Base-by-base conservation (phyloP, 30 jellyfish, hydroid and myxozoan genomes). In the Chrysaora quinquecirrha region DNA sequence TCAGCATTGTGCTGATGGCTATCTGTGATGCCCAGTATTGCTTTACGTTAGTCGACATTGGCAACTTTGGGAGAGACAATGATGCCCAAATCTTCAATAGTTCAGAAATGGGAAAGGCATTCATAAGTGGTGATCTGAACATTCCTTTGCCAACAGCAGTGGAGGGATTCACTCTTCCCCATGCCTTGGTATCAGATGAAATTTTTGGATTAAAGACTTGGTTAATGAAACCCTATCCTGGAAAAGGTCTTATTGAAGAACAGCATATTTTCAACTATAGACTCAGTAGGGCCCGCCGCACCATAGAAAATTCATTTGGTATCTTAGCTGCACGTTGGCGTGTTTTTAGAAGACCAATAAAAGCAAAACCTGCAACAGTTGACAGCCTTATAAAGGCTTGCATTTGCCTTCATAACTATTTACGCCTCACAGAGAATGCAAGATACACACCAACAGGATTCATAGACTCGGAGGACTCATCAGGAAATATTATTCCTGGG, bases 281-380 rank as follows among this genome's bases (percentile, higher is more conserved):
- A 20, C 78, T 71, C 29, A 9, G 35, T 46, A 80, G 96, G 30
- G 73, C 86, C 52, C 24, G 81, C n/a, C 62, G 86, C 9, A 86
- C 85, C n/a, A 88, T 88, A 31, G 97, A 87, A 32, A 88, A 88
- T 71, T 50, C 80, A 1, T 80, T 81, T 66, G 90, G 95, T 3
- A 70, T 68, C 43, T 18, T 81, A 74, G 56, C 84, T 0, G 89
- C 90, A 6, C 43, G 73, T 22, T 87, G 96, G 96, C 65, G 91
- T 21, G 80, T 88, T 9, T 88, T 78, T 62, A 56, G 90, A 18
- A 14, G 90, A 34, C 95, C 97, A 34, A 88, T 88, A 30, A 35
- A 48, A 23, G 97, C 97, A 3, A 64, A 33, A 16, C 76, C 81
- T 20, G 73, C 28, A 29, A 80, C 70, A 38, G 95, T 88, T 25